Base-by-base conservation (phyloP, 1,140 invertebrate species). In the Drosophila arawakana region DNA sequence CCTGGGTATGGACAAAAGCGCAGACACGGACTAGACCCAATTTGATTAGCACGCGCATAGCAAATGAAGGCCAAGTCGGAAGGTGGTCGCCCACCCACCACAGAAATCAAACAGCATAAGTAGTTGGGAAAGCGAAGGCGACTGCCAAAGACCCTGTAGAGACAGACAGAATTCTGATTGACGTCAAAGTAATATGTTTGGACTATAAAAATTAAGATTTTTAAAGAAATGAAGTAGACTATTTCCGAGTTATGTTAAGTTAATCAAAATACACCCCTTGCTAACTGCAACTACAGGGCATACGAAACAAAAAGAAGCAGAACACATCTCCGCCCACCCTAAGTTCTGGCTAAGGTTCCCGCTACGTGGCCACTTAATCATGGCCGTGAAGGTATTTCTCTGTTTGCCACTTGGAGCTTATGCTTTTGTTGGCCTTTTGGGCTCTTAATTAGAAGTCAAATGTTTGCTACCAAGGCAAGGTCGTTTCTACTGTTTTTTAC, bases 21-120 rank as follows among this genome's bases (percentile, higher is more conserved):
- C 80, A 86, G 83, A 86, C 83, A 88, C 73, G 84, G 80, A 86
- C 84, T 89, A 86, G 83, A 86, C 83, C 83, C 83, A 86, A 86
- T 86, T 86, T 86, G 83, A 86, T 86, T 86, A 86, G 83, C 83
- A 67, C 73, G 67, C 80, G 80, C 76, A 89, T 80, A 80, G 46
- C 30, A 50, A 83, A 83, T 75, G 80, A 83, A 83, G 83, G 83
- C 80, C 83, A 58, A 61, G 65, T 62, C 43, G 8, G 65, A 50
- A 50, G 66, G 70, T 10, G 65, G 63, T 35, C 58, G n/a, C n/a
- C 34, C 39, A 43, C 34, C 25, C 62, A 15, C 52, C 54, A 54
- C 6, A 30, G 6, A 30, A 30, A 30, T 30, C 25, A 30, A 30
- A 5, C 6, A 30, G 25, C 25, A 30, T 30, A 30, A 30, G 25